Evolutionary conservation across 2,797 vertebrate species (phyloP), one percentile per base, ranked within the genome.

Genomic region (Sphenodon punctatus): DNA sequence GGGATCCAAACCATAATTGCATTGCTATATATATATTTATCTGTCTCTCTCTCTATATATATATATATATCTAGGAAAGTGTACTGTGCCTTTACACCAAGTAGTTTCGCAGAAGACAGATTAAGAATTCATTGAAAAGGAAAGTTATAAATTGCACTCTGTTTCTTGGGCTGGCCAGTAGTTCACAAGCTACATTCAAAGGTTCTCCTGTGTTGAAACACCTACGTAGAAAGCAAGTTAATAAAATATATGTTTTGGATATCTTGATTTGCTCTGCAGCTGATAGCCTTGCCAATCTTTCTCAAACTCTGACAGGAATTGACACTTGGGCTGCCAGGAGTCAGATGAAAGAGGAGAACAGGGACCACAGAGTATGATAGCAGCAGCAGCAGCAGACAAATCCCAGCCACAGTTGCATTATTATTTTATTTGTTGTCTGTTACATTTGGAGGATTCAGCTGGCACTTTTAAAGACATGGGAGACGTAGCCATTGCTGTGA

Each of bases 381-480:
- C 59, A 83, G 14, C 68, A 78, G 64, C 85, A 38, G 41, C 42
- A 19, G n/a, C n/a, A n/a, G n/a, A n/a, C 63, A 79, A 79, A 79
- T 83, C 66, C 74, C 59, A 79, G 51, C 27, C 59, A 79, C 3
- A 0, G 25, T 88, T 75, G 72, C 0, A 1, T 43, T 84, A 63
- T 49, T 92, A 65, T 87, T 88, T 89, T 92, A 83, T 90, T 90
- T 90, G 88, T 86, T 77, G 51, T 89, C 90, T 88, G 70, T 77
- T 87, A 59, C 15, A 25, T 20, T 67, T 49, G 64, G 78, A 46
- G 41, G 46, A 22, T 72, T 39, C 63, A 73, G 73, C 75, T 87
- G 45, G 76, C 42, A 46, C 6, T 22, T 20, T 85, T 59, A 46
- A 78, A 90, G 74, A 61, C 16, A 56, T 85, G 84, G 67, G 34